Conservation (phyloP, 2,113 vertebrate genomes). For the Telmatochromis brichardi region DNA sequence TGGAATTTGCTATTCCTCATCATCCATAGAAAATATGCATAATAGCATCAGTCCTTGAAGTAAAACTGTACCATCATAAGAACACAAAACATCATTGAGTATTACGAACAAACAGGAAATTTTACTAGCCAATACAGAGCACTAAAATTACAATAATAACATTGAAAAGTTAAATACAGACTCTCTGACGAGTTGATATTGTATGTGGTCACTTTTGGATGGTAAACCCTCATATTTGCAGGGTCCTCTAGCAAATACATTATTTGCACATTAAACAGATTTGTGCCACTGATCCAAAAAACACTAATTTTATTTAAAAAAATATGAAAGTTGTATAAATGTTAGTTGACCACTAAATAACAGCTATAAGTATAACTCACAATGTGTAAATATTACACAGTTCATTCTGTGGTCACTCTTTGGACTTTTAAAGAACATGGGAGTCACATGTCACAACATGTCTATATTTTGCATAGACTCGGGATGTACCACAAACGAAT, state of each 20-base stretch:
- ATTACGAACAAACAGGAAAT: neutral
- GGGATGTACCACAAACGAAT: fast-evolving
- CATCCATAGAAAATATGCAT: neutral
- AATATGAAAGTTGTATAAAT: neutral
- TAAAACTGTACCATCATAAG: neutral
- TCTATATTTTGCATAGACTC: neutral
- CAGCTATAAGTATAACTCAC: neutral
- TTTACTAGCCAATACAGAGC: neutral
- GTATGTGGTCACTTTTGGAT: neutral
- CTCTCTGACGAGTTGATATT: neutral
- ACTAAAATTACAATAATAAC: neutral
- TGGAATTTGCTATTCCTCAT: neutral
- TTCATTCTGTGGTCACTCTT: neutral
- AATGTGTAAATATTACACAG: neutral
- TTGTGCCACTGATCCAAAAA: neutral
- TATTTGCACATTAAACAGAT: neutral
- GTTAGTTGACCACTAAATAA: neutral
- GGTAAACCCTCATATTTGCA: neutral
- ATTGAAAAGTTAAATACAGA: neutral
- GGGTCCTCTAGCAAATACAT: neutral
- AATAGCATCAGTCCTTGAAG: neutral
- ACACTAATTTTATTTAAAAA: neutral
- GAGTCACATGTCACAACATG: neutral
- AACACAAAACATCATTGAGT: neutral
- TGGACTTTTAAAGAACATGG: neutral